These are phyloP conservation scores for Cacoxenus indagator DNA, from an alignment of 2,888 invertebrate genomes.

Conservation along the genomic window DNA sequence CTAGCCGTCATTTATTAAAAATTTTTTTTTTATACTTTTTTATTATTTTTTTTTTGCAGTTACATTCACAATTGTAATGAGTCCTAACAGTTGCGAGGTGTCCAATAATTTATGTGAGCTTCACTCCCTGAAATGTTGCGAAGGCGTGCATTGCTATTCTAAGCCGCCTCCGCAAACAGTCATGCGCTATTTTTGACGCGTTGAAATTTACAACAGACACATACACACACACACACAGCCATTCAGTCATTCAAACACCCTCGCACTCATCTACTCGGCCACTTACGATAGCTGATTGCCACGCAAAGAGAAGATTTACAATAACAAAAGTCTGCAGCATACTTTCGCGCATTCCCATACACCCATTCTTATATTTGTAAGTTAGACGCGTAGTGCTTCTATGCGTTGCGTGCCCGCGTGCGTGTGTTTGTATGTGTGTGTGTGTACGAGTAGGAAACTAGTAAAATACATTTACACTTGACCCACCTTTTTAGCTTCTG, in stretches of 20 bases:
- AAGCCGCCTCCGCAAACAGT: neutral
- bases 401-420: too few relatives aligned
- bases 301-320: constrained; percentile 22
- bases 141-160: neutral
- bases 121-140: neutral
- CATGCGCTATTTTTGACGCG: constrained; percentile 46
- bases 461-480: constrained; percentile 64
- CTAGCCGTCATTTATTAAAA: constrained; percentile 35
- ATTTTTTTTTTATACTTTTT: too few relatives aligned
- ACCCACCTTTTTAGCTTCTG: constrained; percentile 59
- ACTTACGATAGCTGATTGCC: neutral
- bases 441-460: constrained; percentile 51
- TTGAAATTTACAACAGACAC: constrained; percentile 8
- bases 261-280: neutral
- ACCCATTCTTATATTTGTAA: neutral
- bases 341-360: constrained; percentile 34
- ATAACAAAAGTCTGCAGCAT: constrained; percentile 26
- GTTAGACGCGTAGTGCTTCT: constrained; percentile 13
- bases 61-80: too few relatives aligned
- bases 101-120: constrained; percentile 35
- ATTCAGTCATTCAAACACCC: neutral
- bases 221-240: neutral
- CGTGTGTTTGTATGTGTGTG: constrained; percentile 20
- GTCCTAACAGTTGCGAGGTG: too few relatives aligned
- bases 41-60: too few relatives aligned